phyloP scores from a whole-genome alignment of 2,888 invertebrate species.

The Pterostichus madidus region DNA sequence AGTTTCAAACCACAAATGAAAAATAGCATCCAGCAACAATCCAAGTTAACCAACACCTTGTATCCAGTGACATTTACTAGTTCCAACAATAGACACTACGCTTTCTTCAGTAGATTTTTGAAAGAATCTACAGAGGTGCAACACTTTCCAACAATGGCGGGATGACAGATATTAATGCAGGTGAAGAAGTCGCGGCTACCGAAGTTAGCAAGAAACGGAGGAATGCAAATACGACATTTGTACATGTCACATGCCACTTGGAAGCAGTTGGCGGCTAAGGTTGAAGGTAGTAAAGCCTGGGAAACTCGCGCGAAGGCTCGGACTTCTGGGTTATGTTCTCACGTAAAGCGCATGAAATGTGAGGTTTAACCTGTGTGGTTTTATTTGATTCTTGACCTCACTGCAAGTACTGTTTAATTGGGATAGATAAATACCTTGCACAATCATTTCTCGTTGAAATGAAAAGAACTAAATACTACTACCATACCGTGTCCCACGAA shows the following conservation, averaged over 20 bases:
- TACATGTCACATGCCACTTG: constrained; percentile 46
- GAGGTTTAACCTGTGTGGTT: constrained; percentile 15
- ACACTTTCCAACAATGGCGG: constrained; percentile 17
- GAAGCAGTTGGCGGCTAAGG: neutral
- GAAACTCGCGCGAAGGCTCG: constrained; percentile 2
- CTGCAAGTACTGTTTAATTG: constrained; percentile 7
- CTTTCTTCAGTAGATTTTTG: constrained; percentile 6
- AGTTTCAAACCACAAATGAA: neutral
- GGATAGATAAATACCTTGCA: neutral
- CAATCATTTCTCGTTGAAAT: too few species aligned
- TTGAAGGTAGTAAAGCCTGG: constrained; percentile 31
- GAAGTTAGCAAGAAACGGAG: constrained; percentile 43
- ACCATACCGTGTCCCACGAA: too few species aligned
- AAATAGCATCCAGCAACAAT: neutral
- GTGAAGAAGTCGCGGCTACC: constrained; percentile 25
- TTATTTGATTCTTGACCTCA: constrained; percentile 8
- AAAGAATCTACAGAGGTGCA: neutral
- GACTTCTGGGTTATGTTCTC: constrained; percentile 42
- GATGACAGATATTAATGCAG: constrained; percentile 46
- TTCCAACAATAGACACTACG: constrained; percentile 9
- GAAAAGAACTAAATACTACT: too few species aligned
- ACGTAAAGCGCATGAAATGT: constrained; percentile 16
- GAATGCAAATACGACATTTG: constrained; percentile 60
- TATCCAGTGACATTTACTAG: constrained; percentile 35
- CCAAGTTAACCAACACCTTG: constrained; percentile 1